Percentiles rank a stretch among this genome's conserved stretches.
Conservation (phyloP, 1,140 invertebrate species). For the Lucilia sericata region DNA sequence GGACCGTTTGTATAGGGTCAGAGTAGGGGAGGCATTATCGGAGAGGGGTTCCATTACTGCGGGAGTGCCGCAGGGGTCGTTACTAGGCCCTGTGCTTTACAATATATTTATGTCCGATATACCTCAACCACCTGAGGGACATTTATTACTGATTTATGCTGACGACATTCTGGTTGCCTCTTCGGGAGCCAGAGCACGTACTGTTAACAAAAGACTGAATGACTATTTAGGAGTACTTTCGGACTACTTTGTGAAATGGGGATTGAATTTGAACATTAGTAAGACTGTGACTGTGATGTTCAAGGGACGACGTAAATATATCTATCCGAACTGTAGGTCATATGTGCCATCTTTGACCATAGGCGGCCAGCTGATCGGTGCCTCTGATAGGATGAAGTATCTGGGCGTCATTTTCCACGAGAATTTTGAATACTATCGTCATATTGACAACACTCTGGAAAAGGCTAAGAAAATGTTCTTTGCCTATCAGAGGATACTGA, state of each 20-base stretch:
- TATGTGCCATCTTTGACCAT: not conserved
- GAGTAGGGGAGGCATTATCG: not conserved
- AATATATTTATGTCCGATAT: not conserved
- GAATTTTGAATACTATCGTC: not conserved
- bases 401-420: not conserved
- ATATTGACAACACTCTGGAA: not conserved
- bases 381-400: not conserved
- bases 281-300: not conserved
- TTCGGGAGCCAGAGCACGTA: not conserved
- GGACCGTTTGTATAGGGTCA: not conserved
- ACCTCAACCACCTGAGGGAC: not conserved
- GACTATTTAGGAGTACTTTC: not conserved
- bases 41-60: not conserved
- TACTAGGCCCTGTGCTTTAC: not conserved
- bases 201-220: not conserved
- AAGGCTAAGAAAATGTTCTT: not conserved
- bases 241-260: not conserved
- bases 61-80: not conserved
- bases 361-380: not conserved
- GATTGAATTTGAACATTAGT: not conserved
- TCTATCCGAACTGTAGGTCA: not conserved
- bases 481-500: not conserved
- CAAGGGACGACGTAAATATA: not conserved
- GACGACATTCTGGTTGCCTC: not conserved
- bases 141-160: not conserved